These are phyloP conservation scores for Dicaeum eximium DNA, from an alignment of 2,113 vertebrate genomes.

Conservation along the genomic window DNA sequence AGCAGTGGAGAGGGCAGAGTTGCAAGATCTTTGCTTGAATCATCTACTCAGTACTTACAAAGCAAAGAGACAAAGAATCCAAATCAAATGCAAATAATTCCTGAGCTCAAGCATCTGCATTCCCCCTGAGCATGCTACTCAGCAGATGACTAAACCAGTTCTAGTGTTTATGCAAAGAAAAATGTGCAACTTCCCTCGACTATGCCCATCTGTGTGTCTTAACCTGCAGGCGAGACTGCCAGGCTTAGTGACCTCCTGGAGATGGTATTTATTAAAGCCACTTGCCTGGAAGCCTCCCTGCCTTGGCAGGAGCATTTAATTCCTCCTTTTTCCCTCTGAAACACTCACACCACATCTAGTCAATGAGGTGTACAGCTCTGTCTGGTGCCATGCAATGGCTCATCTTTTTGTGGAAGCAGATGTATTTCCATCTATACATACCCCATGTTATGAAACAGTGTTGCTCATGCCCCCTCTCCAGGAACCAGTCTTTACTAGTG, in stretches of 20 bases:
- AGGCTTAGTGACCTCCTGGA: background rate
- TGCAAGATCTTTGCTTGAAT: background rate
- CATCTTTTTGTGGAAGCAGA: background rate
- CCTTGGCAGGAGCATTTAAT: background rate
- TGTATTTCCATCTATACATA: background rate
- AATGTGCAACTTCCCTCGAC: background rate
- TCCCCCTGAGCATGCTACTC: background rate
- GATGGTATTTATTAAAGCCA: background rate
- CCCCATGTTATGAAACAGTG: background rate
- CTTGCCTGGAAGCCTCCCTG: background rate
- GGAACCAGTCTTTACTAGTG: background rate
- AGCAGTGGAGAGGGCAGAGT: background rate
- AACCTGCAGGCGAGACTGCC: background rate
- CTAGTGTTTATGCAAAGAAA: background rate
- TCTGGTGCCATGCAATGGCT: background rate
- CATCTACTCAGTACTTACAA: background rate
- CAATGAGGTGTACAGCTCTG: background rate
- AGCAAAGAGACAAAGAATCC: background rate
- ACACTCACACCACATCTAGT: background rate
- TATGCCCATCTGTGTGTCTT: background rate
- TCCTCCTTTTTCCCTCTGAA: rapidly evolving
- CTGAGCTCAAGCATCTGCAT: background rate
- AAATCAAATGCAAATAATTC: conserved; percentile 9
- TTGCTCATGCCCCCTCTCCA: background rate
- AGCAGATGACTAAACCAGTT: background rate